These are phyloP conservation scores for Ictalurus furcatus DNA, from an alignment of 2,113 vertebrate genomes.

Conservation along the genomic window DNA sequence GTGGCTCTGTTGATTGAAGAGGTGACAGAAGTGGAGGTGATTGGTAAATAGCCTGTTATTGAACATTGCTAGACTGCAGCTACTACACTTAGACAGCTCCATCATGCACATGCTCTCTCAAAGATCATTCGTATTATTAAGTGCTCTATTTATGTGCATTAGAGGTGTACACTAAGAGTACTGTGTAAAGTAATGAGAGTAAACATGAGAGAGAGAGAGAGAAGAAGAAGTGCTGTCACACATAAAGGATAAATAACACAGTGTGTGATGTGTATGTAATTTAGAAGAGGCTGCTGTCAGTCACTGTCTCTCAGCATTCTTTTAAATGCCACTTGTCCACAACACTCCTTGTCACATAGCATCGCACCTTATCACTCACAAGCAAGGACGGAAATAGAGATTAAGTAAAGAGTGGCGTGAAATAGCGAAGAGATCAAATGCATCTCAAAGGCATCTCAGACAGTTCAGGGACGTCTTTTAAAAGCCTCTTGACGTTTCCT, in stretches of 20 bases:
- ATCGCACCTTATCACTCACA: conserved; percentile 37
- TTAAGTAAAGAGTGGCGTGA: conserved; percentile 31
- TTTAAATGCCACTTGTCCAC: conserved; percentile 45
- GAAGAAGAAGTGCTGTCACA: conserved; percentile 25
- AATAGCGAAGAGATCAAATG: conserved; percentile 33
- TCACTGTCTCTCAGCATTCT: conserved; percentile 48
- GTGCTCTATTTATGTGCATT: conserved; percentile 1
- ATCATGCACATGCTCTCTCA: conserved; percentile 3
- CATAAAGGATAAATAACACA: conserved; percentile 38
- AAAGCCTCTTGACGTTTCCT: conserved; percentile 33
- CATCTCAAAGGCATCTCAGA: conserved; percentile 21
- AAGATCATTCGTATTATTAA: conserved; percentile 19
- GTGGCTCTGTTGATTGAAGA: conserved; percentile 18
- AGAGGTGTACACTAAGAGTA: neutral
- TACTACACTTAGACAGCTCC: conserved; percentile 46
- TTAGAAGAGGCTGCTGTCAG: conserved; percentile 50
- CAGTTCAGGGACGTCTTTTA: conserved; percentile 34
- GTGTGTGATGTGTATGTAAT: conserved; percentile 49
- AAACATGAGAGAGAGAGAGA: neutral
- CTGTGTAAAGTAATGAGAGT: neutral
- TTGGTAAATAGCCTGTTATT: conserved; percentile 68
- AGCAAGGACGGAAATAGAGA: conserved; percentile 39
- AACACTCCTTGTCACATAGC: conserved; percentile 34
- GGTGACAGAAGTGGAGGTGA: conserved; percentile 67
- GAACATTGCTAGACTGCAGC: conserved; percentile 63